These are phyloP conservation scores for Malachius bipustulatus DNA, from an alignment of 2,888 invertebrate species.

Conservation along the genomic window DNA sequence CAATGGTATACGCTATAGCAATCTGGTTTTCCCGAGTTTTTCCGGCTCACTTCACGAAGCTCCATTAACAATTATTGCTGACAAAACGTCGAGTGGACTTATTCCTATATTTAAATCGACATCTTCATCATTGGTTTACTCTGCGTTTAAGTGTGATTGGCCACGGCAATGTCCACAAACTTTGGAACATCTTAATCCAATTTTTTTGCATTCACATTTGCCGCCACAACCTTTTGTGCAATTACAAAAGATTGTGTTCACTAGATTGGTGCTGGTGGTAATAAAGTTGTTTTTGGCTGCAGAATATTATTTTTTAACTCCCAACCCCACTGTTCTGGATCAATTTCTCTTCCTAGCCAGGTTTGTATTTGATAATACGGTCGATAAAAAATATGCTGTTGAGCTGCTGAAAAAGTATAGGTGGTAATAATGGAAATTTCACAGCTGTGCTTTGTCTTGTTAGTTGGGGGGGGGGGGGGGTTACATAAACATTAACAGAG, in stretches of 20 bases:
- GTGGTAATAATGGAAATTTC: constrained; percentile 12
- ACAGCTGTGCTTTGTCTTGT: constrained; percentile 11
- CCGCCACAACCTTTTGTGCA: constrained; percentile 11
- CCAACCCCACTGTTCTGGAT: constrained; percentile 14
- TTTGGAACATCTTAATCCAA: constrained; percentile 10
- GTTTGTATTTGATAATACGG: constrained; percentile 14
- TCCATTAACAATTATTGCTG: constrained; percentile 7
- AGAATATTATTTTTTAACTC: constrained; percentile 12
- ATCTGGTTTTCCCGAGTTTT: no score
- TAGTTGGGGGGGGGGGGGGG: no score
- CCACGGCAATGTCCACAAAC: constrained; percentile 11
- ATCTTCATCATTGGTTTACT: constrained; percentile 10
- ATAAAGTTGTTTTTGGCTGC: constrained; percentile 11
- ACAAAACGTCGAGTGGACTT: constrained; percentile 9
- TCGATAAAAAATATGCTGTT: constrained; percentile 15
- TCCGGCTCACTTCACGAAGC: no score
- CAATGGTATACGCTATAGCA: no score
- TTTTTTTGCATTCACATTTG: constrained; percentile 12
- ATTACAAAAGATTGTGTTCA: constrained; percentile 12
- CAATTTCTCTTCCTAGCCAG: constrained; percentile 13
- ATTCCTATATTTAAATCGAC: constrained; percentile 8
- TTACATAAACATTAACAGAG: no score
- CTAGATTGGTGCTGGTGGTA: constrained; percentile 10
- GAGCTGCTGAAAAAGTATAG: constrained; percentile 11
- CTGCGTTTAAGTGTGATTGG: constrained; percentile 9